A percentile compares a stretch with the other conserved stretches of the same genome.
phyloP scores from a whole-genome alignment of 2,797 vertebrate species.

The Fistularia tabacaria region DNA sequence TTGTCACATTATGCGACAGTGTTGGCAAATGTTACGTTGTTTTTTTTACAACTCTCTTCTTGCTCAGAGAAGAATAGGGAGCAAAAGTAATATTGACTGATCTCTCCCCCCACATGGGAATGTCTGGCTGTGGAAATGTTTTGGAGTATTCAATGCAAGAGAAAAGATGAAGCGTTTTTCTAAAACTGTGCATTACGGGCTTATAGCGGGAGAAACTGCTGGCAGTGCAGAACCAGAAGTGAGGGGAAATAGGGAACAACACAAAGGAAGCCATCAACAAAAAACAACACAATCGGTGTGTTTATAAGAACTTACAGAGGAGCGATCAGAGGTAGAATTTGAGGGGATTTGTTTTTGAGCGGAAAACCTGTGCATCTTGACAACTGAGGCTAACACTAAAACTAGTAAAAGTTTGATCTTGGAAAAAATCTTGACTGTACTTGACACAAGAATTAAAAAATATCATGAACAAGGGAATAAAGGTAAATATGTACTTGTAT shows the following conservation, averaged over 20 bases:
- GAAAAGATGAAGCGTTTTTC: slow-evolving; percentile 35
- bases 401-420: not conserved
- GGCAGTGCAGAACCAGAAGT: slow-evolving; percentile 27
- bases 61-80: too few relatives aligned
- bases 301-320: slow-evolving; percentile 10
- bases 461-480: too few relatives aligned
- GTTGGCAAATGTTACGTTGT: too few relatives aligned
- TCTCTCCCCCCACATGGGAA: slow-evolving; percentile 4
- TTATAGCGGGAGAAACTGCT: slow-evolving; percentile 32
- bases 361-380: not conserved
- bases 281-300: slow-evolving; percentile 16
- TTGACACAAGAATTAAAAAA: too few relatives aligned
- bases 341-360: not conserved
- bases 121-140: slow-evolving; percentile 33
- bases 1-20: too few relatives aligned
- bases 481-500: too few relatives aligned
- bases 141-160: slow-evolving; percentile 17
- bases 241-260: slow-evolving; percentile 32
- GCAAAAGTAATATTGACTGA: too few relatives aligned
- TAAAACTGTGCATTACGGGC: slow-evolving; percentile 40
- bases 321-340: not conserved
- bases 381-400: too few relatives aligned
- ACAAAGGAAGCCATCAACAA: slow-evolving; percentile 20
- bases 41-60: too few relatives aligned
- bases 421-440: not conserved